Evolutionary conservation across 2,113 vertebrate genomes (phyloP), one percentile per base, ranked within the genome.

Genomic region (Ancistrus triradiatus): DNA sequence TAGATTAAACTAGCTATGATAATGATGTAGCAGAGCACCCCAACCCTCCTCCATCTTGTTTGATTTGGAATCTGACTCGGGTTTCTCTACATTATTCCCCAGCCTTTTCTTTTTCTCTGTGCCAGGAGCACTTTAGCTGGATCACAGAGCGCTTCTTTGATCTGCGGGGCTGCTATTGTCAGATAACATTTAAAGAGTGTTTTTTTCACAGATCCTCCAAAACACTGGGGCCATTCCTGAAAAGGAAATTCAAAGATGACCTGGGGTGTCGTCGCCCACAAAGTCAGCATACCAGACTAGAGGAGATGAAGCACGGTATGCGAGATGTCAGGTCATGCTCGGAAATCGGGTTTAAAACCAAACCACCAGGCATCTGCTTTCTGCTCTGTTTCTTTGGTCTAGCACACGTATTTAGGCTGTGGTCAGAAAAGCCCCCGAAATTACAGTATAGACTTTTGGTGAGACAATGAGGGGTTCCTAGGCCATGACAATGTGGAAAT

Each of bases 351-450:
- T 24, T 22, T 25, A 52, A 51, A 51, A 38, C 21, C 47, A 42
- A 21, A 21, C 24, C 49, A 31, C 60, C 19, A 7, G 4, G n/a
- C 33, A n/a, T 33, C 17, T 22, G 38, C 27, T 42, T 64, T 52
- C 40, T 9, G 10, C 53, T 37, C 25, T 14, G 17, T 24, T 14
- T 55, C 9, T 11, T 7, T 7, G 6, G 22, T 46, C 19, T 35
- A 3, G 4, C 7, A 0, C 25, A 66, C 72, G 74, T 78, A 81
- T 75, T 76, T 80, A 77, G 75, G 67, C 53, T 11, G 75, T 25
- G 78, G 83, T 80, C 72, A 78, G 79, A 70, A 85, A 78, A 64
- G 68, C 9, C 74, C 40, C n/a, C n/a, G 18, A 76, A 80, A 82
- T 79, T 69, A 77, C 70, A 69, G 81, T 1, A 77, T 77, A 73